Percentiles rank a stretch among this genome's conserved stretches.
Evolutionary conservation across 2,113 vertebrate species (phyloP).

Genomic region (Mungos mungo): DNA sequence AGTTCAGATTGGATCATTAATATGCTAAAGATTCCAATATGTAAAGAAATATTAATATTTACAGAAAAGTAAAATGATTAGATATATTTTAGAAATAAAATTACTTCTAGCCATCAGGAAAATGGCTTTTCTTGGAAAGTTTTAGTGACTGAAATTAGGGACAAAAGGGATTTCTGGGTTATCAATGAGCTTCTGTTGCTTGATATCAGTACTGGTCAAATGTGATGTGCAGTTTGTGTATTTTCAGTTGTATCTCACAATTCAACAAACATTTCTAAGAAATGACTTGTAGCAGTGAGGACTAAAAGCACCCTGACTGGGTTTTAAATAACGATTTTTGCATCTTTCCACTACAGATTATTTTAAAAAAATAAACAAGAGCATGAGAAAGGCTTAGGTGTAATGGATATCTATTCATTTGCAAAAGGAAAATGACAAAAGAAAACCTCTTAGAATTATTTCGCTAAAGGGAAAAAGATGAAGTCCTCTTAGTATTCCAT

Average conservation of each 20-base stretch:
- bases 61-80: slow-evolving; percentile 2
- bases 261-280: neutral
- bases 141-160: neutral
- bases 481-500: neutral
- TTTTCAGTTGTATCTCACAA: neutral
- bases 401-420: neutral
- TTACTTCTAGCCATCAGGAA: neutral
- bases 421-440: neutral
- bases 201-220: neutral
- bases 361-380: neutral
- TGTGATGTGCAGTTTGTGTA: neutral
- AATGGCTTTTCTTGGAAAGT: neutral
- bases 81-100: slow-evolving; percentile 14
- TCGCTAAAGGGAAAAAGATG: neutral
- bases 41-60: neutral
- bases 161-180: neutral
- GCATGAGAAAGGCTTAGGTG: neutral
- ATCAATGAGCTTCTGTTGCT: neutral
- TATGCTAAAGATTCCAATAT: neutral
- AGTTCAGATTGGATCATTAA: neutral
- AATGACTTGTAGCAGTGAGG: neutral
- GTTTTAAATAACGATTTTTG: slow-evolving; percentile 11
- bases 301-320: neutral
- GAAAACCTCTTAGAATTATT: neutral
- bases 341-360: neutral